Evolutionary conservation across 2,113 vertebrate species (phyloP).

Genomic region (Carassius carassius): DNA sequence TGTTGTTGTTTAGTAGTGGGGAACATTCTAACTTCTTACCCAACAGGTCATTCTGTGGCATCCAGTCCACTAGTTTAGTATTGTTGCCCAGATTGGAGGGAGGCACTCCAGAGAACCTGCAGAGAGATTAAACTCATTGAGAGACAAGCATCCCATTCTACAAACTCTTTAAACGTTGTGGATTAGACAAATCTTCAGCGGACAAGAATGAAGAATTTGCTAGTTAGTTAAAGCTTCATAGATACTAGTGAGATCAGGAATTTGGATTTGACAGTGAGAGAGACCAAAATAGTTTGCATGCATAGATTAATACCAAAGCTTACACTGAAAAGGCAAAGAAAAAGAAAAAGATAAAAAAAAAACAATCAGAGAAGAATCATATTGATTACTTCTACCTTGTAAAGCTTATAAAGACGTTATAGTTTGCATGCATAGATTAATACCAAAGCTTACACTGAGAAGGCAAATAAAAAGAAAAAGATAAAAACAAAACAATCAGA

Average conservation of each 20-base stretch:
- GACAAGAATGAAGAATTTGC: not conserved
- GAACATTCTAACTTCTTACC: conserved; percentile 74
- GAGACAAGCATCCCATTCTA: not conserved
- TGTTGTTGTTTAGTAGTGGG: too few species aligned
- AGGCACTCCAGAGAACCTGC: conserved; percentile 91
- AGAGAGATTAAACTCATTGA: conserved; percentile 4
- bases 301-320: conserved; percentile 17
- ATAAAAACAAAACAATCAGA: not conserved
- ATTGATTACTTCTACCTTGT: not conserved
- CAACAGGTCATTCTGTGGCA: conserved; percentile 96
- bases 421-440: conserved; percentile 23
- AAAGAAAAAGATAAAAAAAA: conserved; percentile 7
- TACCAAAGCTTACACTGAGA: conserved; percentile 28
- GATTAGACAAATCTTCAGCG: not conserved
- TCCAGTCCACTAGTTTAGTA: conserved; percentile 96
- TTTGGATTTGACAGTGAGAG: not conserved
- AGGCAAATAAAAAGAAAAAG: conserved; percentile 37
- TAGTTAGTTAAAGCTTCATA: not conserved
- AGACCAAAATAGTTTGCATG: not conserved
- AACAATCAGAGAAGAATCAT: not conserved
- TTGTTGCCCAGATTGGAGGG: conserved; percentile 95
- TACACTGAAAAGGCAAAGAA: conserved; percentile 31
- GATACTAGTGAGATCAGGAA: not conserved
- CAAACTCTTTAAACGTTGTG: not conserved
- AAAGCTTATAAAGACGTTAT: not conserved